Evolutionary conservation across 2,888 invertebrate species (phyloP), one percentile per base, ranked within the genome.

Genomic region (Pardosa pseudoannulata): DNA sequence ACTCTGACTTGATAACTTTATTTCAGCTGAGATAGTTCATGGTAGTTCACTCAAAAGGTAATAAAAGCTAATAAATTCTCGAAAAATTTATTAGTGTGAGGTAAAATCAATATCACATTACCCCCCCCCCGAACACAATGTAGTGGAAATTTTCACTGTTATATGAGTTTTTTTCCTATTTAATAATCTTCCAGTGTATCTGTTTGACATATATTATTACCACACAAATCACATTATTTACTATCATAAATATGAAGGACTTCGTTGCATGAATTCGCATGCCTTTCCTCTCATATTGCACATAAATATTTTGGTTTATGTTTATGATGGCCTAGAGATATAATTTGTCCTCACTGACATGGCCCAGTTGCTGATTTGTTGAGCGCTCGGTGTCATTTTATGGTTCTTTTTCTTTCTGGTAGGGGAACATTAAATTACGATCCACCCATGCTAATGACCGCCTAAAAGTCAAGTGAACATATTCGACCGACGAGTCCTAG

Each of bases 311-410:
- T 46, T 46, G 41, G 7, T 9, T 46, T 9, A 46, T 46, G 41
- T 46, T 46, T 46, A 46, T 46, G 41, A 13, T 16, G 9, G 16
- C 16, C 41, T 46, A 46, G 16, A 46, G 41, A 13, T 16, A 46
- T 46, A 46, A 46, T 46, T 46, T 46, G 41, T 13, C 9, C 41
- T 16, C 41, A 46, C 6, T 46, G 41, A 36, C 46, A 64, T 83
- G 65, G 78, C 83, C 68, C 75, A 62, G 65, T 11, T 56, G 39
- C 72, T 83, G 83, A 83, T 83, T 83, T 83, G 83, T 83, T 83
- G 83, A 72, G 32, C 19, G 46, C 56, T 50, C 19, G 65, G 19
- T 46, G 29, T 32, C 56, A 68, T 76, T 65, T 72, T 64, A 65
- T 50, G 68, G 75, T 65, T 65, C n/a, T n/a, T n/a, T n/a, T n/a